Base-by-base conservation (phyloP, 2,113 vertebrate species). In the Illadopsis cleaveri region DNA sequence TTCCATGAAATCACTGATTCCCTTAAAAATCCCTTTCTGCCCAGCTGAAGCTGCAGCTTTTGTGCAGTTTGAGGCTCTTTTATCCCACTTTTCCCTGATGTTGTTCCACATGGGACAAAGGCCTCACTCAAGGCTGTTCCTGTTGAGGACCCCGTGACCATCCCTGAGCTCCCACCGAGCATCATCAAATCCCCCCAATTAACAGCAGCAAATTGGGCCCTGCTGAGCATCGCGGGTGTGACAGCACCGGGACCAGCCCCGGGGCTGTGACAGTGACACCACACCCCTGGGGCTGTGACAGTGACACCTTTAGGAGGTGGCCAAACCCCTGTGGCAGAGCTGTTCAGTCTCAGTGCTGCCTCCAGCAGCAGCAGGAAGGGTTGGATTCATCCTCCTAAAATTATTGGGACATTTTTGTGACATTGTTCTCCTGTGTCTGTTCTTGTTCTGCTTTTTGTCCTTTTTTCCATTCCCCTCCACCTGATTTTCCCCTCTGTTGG, bases 71-170 rank as follows among this genome's bases (percentile, higher is more conserved):
- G 48, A 60, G 38, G 47, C 25, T 76, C 27, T 7, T 65, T 66
- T 28, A 33, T 53, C 69, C 51, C n/a, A 9, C 1, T 76, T 48
- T 31, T 1, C 18, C 24, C 12, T 0, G 0, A 5, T 10, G 11
- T 11, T 58, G 25, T 44, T 53, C n/a, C 56, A 12, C 6, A 4
- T 1, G 44, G 33, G 54, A 7, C 54, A 28, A 14, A 7, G 17
- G 35, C 20, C 30, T 10, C 38, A 10, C 54, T 9, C 18, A 15
- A 57, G 35, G 6, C 5, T 38, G 58, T 58, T 37, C 13, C 42
- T 48, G 31, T 8, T 0, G 7, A 78, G 56, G 35, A 56, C 4
- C 37, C 15, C 2, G 2, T 71, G 82, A 18, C 17, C 11, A 44
- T 7, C 40, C 19, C 7, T 1, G 57, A 76, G 33, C 24, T 77